Conservation (phyloP, 2,113 vertebrate genomes). For the Apistogramma diplotaenia region DNA sequence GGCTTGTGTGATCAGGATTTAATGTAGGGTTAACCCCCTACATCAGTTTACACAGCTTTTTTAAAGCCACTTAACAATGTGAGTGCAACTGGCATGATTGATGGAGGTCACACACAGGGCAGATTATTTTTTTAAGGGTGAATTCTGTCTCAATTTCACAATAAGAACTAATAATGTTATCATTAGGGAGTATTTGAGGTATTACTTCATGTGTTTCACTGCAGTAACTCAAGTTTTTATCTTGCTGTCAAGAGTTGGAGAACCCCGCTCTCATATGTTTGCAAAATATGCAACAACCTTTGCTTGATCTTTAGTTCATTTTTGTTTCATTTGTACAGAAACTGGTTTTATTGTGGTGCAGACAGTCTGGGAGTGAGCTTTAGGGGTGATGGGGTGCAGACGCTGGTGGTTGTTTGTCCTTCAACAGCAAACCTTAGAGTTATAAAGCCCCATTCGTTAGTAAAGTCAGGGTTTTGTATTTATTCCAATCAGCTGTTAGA, state of each 20-base stretch:
- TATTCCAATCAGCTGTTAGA: not conserved
- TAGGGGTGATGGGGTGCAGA: not conserved
- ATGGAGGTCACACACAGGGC: conserved; percentile 20
- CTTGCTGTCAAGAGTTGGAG: not conserved
- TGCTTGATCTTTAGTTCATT: not conserved
- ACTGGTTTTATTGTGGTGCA: fast-evolving
- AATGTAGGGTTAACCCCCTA: conserved; percentile 9
- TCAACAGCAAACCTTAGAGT: not conserved
- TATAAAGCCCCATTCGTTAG: not conserved
- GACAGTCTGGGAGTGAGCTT: not conserved
- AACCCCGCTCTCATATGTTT: fast-evolving
- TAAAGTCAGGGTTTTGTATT: not conserved
- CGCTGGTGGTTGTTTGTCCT: not conserved
- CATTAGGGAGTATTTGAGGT: conserved; percentile 1
- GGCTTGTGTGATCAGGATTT: not conserved
- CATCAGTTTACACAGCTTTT: conserved; percentile 13
- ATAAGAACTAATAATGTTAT: not conserved
- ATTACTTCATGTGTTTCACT: not conserved
- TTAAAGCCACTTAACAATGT: conserved; percentile 14
- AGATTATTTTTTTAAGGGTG: not conserved
- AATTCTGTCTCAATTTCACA: not conserved
- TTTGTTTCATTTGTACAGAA: not conserved
- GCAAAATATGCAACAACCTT: not conserved
- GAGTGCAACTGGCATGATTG: not conserved
- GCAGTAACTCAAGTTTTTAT: not conserved